phyloP scores from a whole-genome alignment of 2,797 vertebrate genomes.

The Phrynocephalus forsythii region DNA sequence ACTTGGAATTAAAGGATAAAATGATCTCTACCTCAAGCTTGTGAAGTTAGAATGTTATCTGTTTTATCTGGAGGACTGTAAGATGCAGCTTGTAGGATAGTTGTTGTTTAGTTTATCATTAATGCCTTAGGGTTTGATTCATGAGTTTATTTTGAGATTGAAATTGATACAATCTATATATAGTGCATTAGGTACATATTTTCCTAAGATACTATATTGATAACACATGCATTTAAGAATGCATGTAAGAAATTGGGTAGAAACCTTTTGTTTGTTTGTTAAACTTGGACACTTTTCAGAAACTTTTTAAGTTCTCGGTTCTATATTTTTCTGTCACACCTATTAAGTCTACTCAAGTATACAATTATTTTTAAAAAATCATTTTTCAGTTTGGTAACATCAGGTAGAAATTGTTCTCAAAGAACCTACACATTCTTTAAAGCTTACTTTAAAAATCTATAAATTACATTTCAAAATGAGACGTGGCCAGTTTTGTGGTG shows the following conservation, averaged over 20 bases:
- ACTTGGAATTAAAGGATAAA: neutral
- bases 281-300: neutral
- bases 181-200: neutral
- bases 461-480: slow-evolving; percentile 54
- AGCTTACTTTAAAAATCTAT: slow-evolving; percentile 4
- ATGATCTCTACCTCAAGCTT: neutral
- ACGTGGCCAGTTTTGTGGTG: slow-evolving; percentile 61
- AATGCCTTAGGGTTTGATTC: neutral
- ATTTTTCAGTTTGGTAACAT: slow-evolving; percentile 10
- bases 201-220: neutral
- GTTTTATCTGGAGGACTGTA: neutral
- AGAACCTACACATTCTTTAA: slow-evolving; percentile 7
- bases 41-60: neutral
- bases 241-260: neutral
- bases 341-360: neutral
- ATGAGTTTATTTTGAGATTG: slow-evolving; percentile 27
- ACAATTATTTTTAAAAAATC: neutral
- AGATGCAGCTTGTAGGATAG: neutral
- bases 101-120: neutral
- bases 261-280: neutral
- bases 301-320: neutral
- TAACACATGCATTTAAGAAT: neutral
- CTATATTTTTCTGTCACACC: neutral
- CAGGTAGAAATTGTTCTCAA: slow-evolving; percentile 37
- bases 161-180: slow-evolving; percentile 25